Evolutionary conservation across 2,797 vertebrate genomes (phyloP).

Genomic region (Myotis myotis): DNA sequence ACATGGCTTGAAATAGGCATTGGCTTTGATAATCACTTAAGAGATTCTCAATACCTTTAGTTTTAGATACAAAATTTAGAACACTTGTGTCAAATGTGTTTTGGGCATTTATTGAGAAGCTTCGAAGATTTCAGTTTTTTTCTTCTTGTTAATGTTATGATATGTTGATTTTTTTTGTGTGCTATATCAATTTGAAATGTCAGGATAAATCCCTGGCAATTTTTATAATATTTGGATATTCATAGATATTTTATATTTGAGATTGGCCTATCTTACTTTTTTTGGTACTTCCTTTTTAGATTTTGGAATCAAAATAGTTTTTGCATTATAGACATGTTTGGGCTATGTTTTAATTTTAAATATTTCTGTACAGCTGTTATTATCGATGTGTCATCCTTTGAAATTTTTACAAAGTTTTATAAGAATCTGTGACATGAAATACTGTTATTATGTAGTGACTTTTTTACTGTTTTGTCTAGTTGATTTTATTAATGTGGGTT

Average conservation of each 20-base stretch:
- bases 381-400: background rate
- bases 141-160: background rate
- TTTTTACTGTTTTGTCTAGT: background rate
- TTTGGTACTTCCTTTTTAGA: slow-evolving; percentile 39
- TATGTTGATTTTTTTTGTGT: slow-evolving; percentile 10
- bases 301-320: slow-evolving; percentile 35
- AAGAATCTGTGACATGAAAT: background rate
- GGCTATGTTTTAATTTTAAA: background rate
- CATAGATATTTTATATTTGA: background rate
- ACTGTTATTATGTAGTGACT: background rate
- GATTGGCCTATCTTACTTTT: background rate
- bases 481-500: background rate
- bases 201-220: background rate
- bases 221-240: slow-evolving; percentile 2
- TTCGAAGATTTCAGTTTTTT: background rate
- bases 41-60: slow-evolving; percentile 16
- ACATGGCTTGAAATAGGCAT: background rate
- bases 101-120: background rate
- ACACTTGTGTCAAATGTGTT: slow-evolving; percentile 21
- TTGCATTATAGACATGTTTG: background rate
- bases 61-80: slow-evolving; percentile 28
- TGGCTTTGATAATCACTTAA: background rate
- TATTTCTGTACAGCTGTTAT: background rate
- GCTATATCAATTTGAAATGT: slow-evolving; percentile 18
- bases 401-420: background rate